Percentiles rank a stretch among this genome's conserved stretches.
Evolutionary conservation across 2,113 vertebrate genomes (phyloP).

Genomic region (Triplophysa tibetana): DNA sequence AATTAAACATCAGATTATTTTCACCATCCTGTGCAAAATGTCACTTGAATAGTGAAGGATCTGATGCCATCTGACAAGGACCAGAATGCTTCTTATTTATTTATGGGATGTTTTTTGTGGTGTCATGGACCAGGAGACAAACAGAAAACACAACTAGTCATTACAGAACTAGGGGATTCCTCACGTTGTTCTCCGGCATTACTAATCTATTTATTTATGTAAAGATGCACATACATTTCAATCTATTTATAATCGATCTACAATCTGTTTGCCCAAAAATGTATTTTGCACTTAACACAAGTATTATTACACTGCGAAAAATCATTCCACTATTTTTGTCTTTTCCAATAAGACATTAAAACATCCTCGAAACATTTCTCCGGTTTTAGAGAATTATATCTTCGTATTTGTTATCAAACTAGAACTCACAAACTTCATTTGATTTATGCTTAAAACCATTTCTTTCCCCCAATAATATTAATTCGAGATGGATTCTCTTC

Average conservation of each 20-base stretch:
- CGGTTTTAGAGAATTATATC: not conserved
- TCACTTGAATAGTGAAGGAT: not conserved
- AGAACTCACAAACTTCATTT: not conserved
- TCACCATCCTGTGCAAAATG: not conserved
- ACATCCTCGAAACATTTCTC: not conserved
- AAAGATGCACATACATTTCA: constrained; percentile 5
- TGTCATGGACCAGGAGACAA: not conserved
- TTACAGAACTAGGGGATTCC: not conserved
- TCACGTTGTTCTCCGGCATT: constrained; percentile 16
- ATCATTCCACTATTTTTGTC: not conserved
- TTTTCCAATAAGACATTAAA: not conserved
- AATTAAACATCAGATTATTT: too few species aligned
- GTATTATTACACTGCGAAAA: constrained; percentile 37
- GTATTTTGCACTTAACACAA: constrained; percentile 42
- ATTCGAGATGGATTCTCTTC: not conserved
- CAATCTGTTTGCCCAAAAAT: constrained; percentile 26
- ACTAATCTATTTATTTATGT: not conserved
- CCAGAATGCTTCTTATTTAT: not conserved
- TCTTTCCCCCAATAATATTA: too few species aligned
- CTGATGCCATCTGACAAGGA: too few species aligned
- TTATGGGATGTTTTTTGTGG: not conserved
- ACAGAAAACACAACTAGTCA: not conserved
- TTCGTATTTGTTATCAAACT: not conserved
- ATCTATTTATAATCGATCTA: constrained; percentile 22
- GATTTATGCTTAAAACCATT: not conserved